Evolutionary conservation across 1,140 invertebrate species (phyloP), one percentile per base, ranked within the genome.

Genomic region (Conopomorpha cramerella): DNA sequence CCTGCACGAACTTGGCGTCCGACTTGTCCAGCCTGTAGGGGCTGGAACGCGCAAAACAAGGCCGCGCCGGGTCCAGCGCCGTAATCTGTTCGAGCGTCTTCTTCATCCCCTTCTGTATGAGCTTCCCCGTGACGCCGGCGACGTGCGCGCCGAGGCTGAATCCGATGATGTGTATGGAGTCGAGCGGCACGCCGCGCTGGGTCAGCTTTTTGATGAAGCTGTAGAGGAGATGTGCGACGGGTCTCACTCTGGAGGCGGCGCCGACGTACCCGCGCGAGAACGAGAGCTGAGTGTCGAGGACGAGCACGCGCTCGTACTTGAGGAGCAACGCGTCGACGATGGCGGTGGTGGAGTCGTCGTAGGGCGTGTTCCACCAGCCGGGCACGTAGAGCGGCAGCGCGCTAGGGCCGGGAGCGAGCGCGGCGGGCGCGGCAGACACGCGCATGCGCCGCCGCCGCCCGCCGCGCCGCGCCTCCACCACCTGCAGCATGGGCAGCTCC

Each of bases 111-210:
- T 55, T 66, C 35, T 82, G 82, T 0, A 88, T 50, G n/a, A 83
- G 45, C 41, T 86, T 82, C 0, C 88, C 88, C 0, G 87, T 84
- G 40, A 85, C 85, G 0, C 87, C 89, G 3, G 86, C 86, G 1
- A 89, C 83, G 46, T 92, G 89, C 1, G 89, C 88, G 1, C 89
- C 90, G 0, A 92, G 58, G 49, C 88, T 90, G 63, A 91, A 91
- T 1, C 90, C 91, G 23, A 92, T 81, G 1, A 91, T 48, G 56
- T 92, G 89, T 2, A 89, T 79, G 0, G 72, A 41, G 1, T 59
- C 48, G 0, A 78, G 51, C 12, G 63, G 48, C 7, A 76, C 60
- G 0, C 82, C 80, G 4, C 51, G 39, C 0, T 36, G 34, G 13
- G 55, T 23, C 0, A 71, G 23, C 6, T 46, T 57, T 26, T 45